Percentiles rank a stretch among this genome's conserved stretches.
Conservation (phyloP, 2,797 vertebrate species). For the Rhinichthys osculus region DNA sequence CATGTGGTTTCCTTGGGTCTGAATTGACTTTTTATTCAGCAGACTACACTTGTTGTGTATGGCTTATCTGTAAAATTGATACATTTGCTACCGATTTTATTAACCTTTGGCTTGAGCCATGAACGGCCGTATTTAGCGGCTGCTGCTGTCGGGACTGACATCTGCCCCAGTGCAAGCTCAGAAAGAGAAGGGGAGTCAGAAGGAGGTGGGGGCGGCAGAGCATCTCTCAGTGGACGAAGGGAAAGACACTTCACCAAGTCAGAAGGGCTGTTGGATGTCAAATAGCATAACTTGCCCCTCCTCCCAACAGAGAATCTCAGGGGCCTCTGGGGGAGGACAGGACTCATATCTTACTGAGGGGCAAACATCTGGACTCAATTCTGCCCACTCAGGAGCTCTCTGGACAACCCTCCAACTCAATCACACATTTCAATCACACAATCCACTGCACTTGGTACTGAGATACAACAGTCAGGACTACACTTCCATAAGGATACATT, state of each 20-base stretch:
- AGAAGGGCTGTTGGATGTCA: slow-evolving; percentile 48
- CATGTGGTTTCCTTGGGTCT: slow-evolving; percentile 88
- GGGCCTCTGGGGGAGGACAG: slow-evolving; percentile 33
- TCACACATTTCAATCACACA: slow-evolving; percentile 30
- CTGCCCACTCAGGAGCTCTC: slow-evolving; percentile 53
- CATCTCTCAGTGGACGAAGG: slow-evolving; percentile 26
- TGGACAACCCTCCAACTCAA: slow-evolving; percentile 57
- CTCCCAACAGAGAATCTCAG: slow-evolving; percentile 5
- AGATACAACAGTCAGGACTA: slow-evolving; percentile 6
- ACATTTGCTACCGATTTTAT: slow-evolving; percentile 96
- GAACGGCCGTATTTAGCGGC: slow-evolving; percentile 68
- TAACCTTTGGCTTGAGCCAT: slow-evolving; percentile 90
- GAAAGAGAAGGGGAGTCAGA: not conserved
- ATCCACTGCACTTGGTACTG: not conserved
- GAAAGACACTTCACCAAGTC: slow-evolving; percentile 28
- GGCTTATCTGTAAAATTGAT: slow-evolving; percentile 97
- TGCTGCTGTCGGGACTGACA: slow-evolving; percentile 63
- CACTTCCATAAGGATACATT: not conserved
- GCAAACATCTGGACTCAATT: slow-evolving; percentile 69
- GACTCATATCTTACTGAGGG: slow-evolving; percentile 37
- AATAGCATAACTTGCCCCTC: slow-evolving; percentile 35
- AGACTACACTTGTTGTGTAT: slow-evolving; percentile 95
- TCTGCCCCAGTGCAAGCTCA: slow-evolving; percentile 53
- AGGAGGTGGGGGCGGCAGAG: slow-evolving; percentile 6
- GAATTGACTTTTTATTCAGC: slow-evolving; percentile 98